A percentile compares a stretch with the other conserved stretches of the same genome.
Evolutionary conservation across 2,113 vertebrate species (phyloP).

Genomic region (Hydrolagus affinis): DNA sequence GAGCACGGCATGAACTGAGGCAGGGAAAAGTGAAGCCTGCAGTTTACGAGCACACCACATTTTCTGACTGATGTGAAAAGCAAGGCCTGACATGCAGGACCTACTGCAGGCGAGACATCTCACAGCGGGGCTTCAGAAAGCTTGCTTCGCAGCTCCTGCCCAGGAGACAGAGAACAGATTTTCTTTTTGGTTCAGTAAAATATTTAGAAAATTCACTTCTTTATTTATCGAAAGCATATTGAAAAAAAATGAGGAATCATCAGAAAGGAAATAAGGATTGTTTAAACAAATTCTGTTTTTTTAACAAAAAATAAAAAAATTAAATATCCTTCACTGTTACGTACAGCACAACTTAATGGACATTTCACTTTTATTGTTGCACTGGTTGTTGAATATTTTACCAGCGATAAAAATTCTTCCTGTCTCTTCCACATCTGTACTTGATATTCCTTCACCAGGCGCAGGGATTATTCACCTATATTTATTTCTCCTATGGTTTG

Average conservation of each 20-base stretch:
- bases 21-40: constrained; percentile 41
- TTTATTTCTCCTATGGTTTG: no score
- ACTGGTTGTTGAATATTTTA: background rate
- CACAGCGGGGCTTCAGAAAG: background rate
- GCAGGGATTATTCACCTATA: background rate
- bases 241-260: background rate
- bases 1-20: constrained; percentile 41
- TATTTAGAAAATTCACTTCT: background rate
- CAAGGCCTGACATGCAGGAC: constrained; percentile 40
- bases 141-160: background rate
- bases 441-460: background rate
- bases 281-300: background rate
- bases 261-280: background rate
- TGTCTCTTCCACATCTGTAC: background rate
- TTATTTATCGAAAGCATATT: background rate
- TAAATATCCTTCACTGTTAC: no score
- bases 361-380: background rate
- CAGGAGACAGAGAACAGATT: background rate
- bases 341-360: no score
- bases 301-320: background rate
- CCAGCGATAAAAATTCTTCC: background rate
- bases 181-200: background rate
- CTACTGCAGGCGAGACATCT: constrained; percentile 11
- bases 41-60: constrained; percentile 40
- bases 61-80: constrained; percentile 42